Evolutionary conservation across 2,888 invertebrate species (phyloP), one percentile per base, ranked within the genome.

Genomic region (Drosophila limbata): DNA sequence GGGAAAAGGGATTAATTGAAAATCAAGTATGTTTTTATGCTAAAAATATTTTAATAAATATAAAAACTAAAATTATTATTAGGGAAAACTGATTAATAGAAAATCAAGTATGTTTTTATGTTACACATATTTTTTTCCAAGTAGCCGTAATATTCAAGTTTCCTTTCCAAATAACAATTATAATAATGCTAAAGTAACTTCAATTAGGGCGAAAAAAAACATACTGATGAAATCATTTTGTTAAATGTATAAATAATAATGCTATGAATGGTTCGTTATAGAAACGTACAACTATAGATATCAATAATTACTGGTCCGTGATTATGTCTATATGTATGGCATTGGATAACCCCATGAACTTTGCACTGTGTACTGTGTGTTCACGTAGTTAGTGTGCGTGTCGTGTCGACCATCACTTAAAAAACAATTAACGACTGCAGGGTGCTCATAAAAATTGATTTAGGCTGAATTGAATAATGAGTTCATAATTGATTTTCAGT

Each of bases 381-480:
- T 19, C 33, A 48, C 17, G 19, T 25, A 25, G 25, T 25, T 57
- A 37, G 47, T 47, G 48, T 52, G 66, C 33, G 75, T 68, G 62
- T 69, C 33, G 75, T 68, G 62, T 72, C n/a, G 33, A 31, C 21
- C 21, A 65, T 62, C 85, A 85, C 83, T 85, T 84, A 74, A 79
- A 82, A 85, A 79, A 77, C 83, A 85, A 83, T 88, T 82, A 88
- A 80, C 68, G 57, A 51, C 53, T 65, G 63, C 56, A 39, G 42
- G 31, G 37, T n/a, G 48, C 47, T 53, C 52, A 21, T 53, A 40
- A 61, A 63, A 68, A 71, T 71, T 65, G 52, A 47, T 53, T 73
- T 63, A 53, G 51, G 31, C 42, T 42, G 51, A 47, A 59, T 57
- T 53, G 47, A 68, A 55, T 70, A 72, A 68, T 70, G 62, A 65